A percentile compares a stretch with the other conserved stretches of the same genome.
phyloP scores from a whole-genome alignment of 2,888 invertebrate genomes.

The Dascillus cervinus region DNA sequence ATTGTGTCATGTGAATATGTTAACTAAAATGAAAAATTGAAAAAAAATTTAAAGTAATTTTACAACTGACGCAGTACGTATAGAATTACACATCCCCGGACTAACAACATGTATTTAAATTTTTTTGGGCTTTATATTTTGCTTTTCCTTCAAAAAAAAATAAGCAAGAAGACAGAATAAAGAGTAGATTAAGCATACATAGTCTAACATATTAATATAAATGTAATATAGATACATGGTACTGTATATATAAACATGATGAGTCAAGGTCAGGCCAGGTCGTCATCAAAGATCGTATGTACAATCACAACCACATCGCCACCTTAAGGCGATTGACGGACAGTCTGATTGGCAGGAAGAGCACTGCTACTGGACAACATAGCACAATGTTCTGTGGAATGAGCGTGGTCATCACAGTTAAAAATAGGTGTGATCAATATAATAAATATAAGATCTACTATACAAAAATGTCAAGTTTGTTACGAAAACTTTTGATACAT shows the following conservation, averaged over 20 bases:
- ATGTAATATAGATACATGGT: conserved; percentile 41
- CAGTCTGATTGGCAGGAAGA: conserved; percentile 34
- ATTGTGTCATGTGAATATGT: conserved; percentile 32
- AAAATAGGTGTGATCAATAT: no score
- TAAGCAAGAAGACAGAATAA: conserved; percentile 39
- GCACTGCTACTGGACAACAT: conserved; percentile 27
- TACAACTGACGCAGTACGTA: conserved; percentile 32
- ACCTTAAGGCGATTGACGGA: conserved; percentile 26
- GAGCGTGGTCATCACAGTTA: conserved; percentile 35
- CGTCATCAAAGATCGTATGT: conserved; percentile 42
- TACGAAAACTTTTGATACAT: no score
- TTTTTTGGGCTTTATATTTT: conserved; percentile 38
- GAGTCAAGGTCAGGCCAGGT: conserved; percentile 43
- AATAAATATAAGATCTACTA: no score
- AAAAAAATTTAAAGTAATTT: conserved; percentile 12
- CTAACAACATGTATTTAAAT: conserved; percentile 39
- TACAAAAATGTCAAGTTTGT: no score
- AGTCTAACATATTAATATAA: conserved; percentile 26
- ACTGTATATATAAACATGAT: conserved; percentile 38
- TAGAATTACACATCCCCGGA: conserved; percentile 39
- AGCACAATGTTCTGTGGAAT: conserved; percentile 30
- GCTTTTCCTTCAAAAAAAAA: conserved; percentile 29
- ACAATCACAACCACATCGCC: conserved; percentile 42
- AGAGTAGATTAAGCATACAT: conserved; percentile 39
- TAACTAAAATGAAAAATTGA: conserved; percentile 14